Conservation (phyloP, 2,113 vertebrate genomes). For the Atractosteus spatula region DNA sequence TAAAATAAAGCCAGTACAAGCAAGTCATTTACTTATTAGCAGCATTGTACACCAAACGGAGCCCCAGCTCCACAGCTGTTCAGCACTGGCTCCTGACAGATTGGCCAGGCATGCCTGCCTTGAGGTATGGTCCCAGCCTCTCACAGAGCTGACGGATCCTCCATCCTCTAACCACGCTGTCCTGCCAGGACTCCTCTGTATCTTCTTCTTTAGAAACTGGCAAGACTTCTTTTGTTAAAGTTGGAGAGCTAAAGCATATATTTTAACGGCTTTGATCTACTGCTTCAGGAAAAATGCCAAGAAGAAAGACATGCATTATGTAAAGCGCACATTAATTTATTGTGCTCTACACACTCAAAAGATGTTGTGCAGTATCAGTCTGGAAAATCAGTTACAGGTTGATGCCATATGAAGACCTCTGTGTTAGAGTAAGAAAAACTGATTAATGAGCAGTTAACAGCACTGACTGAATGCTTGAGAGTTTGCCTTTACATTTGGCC, state of each 20-base stretch:
- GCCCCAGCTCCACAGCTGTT: slow-evolving; percentile 9
- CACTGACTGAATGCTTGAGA: no score
- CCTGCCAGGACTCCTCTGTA: neutral
- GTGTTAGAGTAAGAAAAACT: no score
- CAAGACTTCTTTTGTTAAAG: slow-evolving; percentile 7
- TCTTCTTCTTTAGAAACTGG: neutral
- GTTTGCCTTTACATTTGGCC: no score
- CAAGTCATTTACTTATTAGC: slow-evolving; percentile 17
- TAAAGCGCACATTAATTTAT: neutral
- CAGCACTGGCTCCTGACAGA: slow-evolving; percentile 12
- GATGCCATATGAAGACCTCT: neutral
- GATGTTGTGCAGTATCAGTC: neutral
- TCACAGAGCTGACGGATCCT: slow-evolving; percentile 13
- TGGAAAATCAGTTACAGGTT: neutral
- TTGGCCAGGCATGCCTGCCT: neutral
- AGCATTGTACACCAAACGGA: slow-evolving; percentile 9
- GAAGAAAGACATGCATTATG: neutral
- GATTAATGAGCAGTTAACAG: no score
- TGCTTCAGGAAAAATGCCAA: neutral
- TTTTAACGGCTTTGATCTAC: slow-evolving; percentile 5
- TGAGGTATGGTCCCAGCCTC: slow-evolving; percentile 9
- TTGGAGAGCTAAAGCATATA: neutral
- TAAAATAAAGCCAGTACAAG: slow-evolving; percentile 11
- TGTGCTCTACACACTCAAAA: neutral
- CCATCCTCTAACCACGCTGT: slow-evolving; percentile 6